phyloP scores from a whole-genome alignment of 2,888 invertebrate genomes.

The Nemapogon koenigi region DNA sequence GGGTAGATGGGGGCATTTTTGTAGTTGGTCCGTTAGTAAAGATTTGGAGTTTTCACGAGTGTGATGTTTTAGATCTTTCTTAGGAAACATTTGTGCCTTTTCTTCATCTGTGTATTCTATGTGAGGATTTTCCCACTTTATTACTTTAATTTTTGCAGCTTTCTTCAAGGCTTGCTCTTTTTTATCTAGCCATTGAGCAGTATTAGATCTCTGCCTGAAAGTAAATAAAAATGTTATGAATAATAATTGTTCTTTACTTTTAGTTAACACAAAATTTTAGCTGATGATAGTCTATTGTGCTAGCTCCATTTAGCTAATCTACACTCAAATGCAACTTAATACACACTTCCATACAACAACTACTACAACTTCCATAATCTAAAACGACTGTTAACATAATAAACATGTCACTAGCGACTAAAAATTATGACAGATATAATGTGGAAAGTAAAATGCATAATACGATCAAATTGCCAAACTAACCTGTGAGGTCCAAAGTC shows the following conservation, averaged over 20 bases:
- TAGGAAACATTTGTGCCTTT: conserved; percentile 65
- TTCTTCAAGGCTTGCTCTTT: conserved; percentile 85
- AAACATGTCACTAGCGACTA: too few relatives aligned
- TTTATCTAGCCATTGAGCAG: conserved; percentile 87
- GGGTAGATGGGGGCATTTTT: conserved; percentile 77
- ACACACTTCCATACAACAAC: too few relatives aligned
- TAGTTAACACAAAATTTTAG: too few relatives aligned
- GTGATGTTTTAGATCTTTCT: conserved; percentile 30
- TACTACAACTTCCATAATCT: too few relatives aligned
- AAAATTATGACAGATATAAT: too few relatives aligned
- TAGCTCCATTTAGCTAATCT: too few relatives aligned
- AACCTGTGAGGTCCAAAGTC: conserved; percentile 67
- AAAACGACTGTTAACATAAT: too few relatives aligned
- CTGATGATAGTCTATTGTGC: too few relatives aligned
- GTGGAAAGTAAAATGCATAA: too few relatives aligned
- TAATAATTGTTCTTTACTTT: not conserved
- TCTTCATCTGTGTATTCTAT: conserved; percentile 61
- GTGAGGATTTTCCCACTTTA: conserved; percentile 72
- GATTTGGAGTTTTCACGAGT: conserved; percentile 53
- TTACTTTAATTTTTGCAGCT: conserved; percentile 76
- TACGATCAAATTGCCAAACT: too few relatives aligned
- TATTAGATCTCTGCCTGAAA: conserved; percentile 81
- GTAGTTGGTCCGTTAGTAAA: conserved; percentile 75
- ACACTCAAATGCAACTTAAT: too few relatives aligned
- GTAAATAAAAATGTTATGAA: conserved; percentile 22